phyloP scores from a whole-genome alignment of 2,113 vertebrate genomes.

The Gopherus evgoodei region DNA sequence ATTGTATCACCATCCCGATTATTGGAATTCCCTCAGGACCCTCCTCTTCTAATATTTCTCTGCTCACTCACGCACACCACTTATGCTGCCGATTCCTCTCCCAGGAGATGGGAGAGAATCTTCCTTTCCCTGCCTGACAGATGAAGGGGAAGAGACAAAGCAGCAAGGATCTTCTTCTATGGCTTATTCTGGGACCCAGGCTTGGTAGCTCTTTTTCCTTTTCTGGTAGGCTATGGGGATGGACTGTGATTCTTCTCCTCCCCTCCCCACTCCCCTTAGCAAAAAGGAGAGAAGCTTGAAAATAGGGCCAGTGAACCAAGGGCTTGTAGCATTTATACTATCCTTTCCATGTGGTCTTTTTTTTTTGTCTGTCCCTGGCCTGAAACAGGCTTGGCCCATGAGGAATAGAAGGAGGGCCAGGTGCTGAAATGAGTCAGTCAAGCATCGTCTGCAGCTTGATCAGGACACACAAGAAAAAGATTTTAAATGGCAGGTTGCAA shows the following conservation, averaged over 20 bases:
- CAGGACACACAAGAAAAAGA: too few relatives aligned
- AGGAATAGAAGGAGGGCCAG: conserved; percentile 21
- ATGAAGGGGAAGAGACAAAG: neutral
- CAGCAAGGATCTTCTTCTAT: neutral
- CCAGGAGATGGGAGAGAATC: neutral
- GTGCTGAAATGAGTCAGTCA: conserved; percentile 37
- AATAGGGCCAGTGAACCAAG: neutral
- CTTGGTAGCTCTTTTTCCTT: neutral
- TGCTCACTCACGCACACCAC: neutral
- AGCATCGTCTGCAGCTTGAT: conserved; percentile 5
- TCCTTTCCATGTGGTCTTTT: neutral
- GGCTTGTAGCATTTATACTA: neutral
- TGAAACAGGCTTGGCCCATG: neutral
- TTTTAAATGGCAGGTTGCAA: too few relatives aligned
- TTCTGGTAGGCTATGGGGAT: neutral
- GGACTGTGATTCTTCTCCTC: neutral
- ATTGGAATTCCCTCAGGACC: neutral
- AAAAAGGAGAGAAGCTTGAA: neutral
- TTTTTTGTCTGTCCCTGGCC: neutral
- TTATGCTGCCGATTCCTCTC: neutral
- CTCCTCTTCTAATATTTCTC: neutral
- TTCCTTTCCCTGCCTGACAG: neutral
- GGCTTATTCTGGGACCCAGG: rapidly evolving
- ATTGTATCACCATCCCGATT: neutral
- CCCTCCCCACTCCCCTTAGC: neutral